phyloP scores from a whole-genome alignment of 2,888 invertebrate species.

The Cryptocheilus praepositus region DNA sequence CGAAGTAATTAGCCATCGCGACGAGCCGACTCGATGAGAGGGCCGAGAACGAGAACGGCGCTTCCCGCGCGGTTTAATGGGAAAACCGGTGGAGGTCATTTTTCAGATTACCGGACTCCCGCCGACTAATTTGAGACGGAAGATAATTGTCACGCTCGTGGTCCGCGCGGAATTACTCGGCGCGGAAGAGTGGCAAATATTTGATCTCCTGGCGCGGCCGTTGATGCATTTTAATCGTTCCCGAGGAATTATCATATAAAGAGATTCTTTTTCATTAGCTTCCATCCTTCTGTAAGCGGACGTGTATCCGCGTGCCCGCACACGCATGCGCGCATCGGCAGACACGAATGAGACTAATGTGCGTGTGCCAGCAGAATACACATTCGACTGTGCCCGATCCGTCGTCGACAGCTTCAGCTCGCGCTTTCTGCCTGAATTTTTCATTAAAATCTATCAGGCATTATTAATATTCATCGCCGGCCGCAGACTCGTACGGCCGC shows the following conservation, averaged over 20 bases:
- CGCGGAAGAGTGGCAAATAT: constrained; percentile 5
- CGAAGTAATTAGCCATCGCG: background rate
- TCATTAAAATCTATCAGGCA: constrained; percentile 42
- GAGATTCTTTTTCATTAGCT: constrained; percentile 15
- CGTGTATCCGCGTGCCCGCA: background rate
- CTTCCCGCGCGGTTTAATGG: too few species aligned
- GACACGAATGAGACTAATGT: too few species aligned
- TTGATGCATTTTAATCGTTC: constrained; percentile 39
- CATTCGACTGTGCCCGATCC: too few species aligned
- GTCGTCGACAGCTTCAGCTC: background rate
- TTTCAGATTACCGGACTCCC: too few species aligned
- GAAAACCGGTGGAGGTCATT: too few species aligned
- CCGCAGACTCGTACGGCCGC: constrained; percentile 10
- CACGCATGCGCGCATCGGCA: background rate
- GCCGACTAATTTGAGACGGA: too few species aligned
- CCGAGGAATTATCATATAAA: constrained; percentile 40
- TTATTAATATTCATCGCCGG: constrained; percentile 51
- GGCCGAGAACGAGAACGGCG: background rate
- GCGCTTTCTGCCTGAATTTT: constrained; percentile 33
- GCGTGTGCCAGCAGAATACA: too few species aligned
- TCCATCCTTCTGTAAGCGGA: background rate
- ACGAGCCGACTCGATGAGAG: too few species aligned
- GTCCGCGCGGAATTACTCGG: too few species aligned
- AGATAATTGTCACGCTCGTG: too few species aligned
- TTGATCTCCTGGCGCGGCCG: background rate